Evolutionary conservation across 2,888 invertebrate species (phyloP).

Genomic region (Brachyptera putata): DNA sequence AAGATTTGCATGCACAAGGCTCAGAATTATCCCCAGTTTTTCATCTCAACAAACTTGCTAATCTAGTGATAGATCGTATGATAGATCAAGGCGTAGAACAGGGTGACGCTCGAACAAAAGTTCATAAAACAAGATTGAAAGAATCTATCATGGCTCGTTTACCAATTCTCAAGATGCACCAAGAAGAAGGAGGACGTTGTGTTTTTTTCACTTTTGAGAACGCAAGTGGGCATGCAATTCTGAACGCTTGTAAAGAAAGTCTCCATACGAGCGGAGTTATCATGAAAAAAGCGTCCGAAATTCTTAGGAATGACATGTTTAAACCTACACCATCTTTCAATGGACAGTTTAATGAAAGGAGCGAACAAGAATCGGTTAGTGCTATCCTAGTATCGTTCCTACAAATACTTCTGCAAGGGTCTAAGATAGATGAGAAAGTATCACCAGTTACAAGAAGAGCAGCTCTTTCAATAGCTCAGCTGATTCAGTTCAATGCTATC

Average conservation of each 20-base stretch:
- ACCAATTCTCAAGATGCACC: background rate
- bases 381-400: background rate
- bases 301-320: background rate
- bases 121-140: background rate
- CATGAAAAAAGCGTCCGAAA: background rate
- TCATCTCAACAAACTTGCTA: no score
- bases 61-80: background rate
- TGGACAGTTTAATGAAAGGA: background rate
- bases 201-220: background rate
- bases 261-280: background rate
- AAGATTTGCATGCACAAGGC: background rate
- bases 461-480: background rate
- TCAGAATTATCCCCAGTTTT: conserved; percentile 24
- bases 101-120: background rate
- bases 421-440: background rate
- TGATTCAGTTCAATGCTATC: background rate
- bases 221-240: background rate
- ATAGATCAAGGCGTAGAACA: background rate
- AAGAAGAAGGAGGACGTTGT: background rate
- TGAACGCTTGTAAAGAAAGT: background rate
- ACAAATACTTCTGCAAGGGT: background rate
- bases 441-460: background rate
- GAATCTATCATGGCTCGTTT: background rate
- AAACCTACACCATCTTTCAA: background rate
- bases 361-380: background rate